Evolutionary conservation across 2,888 invertebrate genomes (phyloP).

Genomic region (Ophioninae sp.): DNA sequence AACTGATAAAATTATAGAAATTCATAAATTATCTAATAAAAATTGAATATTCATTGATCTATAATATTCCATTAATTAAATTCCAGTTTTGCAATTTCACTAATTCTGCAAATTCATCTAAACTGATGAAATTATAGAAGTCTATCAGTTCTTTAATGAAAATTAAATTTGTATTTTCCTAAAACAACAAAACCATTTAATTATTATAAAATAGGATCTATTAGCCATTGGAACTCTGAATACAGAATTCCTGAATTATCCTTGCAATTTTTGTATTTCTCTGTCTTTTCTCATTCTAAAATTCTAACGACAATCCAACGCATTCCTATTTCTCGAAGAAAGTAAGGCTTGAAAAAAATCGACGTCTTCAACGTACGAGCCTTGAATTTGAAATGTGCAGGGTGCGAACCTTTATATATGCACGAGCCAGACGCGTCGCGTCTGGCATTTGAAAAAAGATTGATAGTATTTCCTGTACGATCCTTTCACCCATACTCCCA

Average conservation of each 20-base stretch:
- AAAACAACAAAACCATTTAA: too few species aligned
- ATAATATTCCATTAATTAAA: too few species aligned
- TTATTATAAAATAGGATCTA: too few species aligned
- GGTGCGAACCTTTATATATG: not conserved
- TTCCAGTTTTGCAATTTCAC: too few species aligned
- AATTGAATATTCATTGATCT: too few species aligned
- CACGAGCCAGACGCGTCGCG: not conserved
- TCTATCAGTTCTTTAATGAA: not conserved
- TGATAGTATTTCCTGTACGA: conserved; percentile 3
- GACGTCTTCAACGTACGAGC: not conserved
- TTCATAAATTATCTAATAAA: not conserved
- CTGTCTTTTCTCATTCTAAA: too few species aligned
- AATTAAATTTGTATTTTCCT: too few species aligned
- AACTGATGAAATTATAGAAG: not conserved
- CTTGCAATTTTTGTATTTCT: too few species aligned
- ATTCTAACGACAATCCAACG: too few species aligned
- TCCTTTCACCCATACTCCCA: conserved; percentile 21
- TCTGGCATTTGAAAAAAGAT: not conserved
- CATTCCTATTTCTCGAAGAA: not conserved
- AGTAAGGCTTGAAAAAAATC: not conserved
- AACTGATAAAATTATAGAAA: not conserved
- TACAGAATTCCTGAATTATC: too few species aligned
- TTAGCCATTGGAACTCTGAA: too few species aligned
- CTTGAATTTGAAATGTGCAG: not conserved
- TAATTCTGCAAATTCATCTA: not conserved